Percentiles rank a stretch among this genome's conserved stretches.
Evolutionary conservation across 2,797 vertebrate species (phyloP).

Genomic region (Phoebastria nigripes): DNA sequence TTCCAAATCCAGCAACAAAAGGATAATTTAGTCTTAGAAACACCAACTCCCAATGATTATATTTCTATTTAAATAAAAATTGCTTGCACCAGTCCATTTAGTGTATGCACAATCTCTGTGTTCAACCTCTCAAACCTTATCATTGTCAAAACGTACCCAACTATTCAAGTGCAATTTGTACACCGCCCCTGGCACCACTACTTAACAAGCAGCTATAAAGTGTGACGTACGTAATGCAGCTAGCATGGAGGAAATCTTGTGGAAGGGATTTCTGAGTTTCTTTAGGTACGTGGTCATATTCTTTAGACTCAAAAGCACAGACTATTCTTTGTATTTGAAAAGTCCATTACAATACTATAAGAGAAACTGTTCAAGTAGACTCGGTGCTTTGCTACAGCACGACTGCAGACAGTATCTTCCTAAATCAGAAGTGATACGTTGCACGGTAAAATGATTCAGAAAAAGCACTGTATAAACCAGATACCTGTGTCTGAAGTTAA

Average conservation of each 20-base stretch:
- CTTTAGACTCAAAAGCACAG: neutral
- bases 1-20: neutral
- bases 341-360: neutral
- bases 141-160: neutral
- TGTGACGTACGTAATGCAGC: fast-evolving
- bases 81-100: neutral
- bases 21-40: neutral
- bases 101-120: neutral
- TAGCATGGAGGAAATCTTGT: neutral
- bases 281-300: neutral
- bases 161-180: neutral
- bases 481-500: neutral
- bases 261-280: neutral
- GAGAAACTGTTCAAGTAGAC: neutral
- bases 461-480: neutral
- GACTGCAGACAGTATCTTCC: neutral
- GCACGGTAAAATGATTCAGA: neutral
- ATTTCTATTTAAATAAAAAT: neutral
- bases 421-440: neutral
- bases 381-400: neutral
- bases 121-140: neutral
- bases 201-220: neutral
- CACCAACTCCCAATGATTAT: neutral
- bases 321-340: neutral
- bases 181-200: neutral